phyloP scores from a whole-genome alignment of 2,797 vertebrate species.

The Enteromius afrohamiltoni region DNA sequence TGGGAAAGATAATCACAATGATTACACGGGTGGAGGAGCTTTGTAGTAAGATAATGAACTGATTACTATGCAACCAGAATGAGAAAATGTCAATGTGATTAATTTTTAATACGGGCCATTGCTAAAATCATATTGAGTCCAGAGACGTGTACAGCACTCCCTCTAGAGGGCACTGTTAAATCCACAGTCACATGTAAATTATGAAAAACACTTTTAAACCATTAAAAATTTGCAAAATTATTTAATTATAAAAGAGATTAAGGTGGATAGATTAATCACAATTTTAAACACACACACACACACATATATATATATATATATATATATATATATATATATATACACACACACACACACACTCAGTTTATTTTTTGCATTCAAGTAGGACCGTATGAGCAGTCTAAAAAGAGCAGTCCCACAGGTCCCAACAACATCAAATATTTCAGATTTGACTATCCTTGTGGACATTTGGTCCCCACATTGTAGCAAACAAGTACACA shows the following conservation, averaged over 20 bases:
- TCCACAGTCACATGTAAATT: not conserved
- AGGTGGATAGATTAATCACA: no score
- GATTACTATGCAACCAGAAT: slow-evolving; percentile 17
- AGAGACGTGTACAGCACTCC: slow-evolving; percentile 11
- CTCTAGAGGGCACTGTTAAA: slow-evolving; percentile 11
- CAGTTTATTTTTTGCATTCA: no score
- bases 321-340: no score
- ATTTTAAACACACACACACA: no score
- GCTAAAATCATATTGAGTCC: not conserved
- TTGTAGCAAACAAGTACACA: not conserved
- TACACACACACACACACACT: no score
- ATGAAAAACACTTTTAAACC: not conserved
- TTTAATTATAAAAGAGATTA: not conserved
- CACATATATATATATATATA: no score
- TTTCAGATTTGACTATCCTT: no score
- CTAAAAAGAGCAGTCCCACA: no score
- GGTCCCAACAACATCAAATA: no score
- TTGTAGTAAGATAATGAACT: slow-evolving; percentile 17
- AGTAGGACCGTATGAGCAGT: no score
- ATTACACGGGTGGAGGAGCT: not conserved
- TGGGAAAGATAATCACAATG: not conserved
- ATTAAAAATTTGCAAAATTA: not conserved
- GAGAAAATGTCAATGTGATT: not conserved
- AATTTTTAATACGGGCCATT: not conserved
- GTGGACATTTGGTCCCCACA: no score